Conservation (phyloP, 2,113 vertebrate species). For the Columba livia region DNA sequence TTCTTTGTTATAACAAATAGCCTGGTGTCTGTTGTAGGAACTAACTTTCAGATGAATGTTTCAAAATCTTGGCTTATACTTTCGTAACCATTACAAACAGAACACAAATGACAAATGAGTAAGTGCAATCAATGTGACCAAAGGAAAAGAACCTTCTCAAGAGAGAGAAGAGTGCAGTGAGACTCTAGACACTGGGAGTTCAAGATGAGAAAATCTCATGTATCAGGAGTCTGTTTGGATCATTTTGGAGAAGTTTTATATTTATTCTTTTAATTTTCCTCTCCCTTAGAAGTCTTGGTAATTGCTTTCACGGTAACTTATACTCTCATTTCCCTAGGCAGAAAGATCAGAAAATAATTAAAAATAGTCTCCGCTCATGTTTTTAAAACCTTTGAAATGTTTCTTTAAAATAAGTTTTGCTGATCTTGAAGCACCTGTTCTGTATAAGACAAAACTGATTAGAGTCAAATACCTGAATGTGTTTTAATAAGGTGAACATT, state of each 20-base stretch:
- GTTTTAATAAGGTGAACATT: background rate
- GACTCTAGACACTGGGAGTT: background rate
- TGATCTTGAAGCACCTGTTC: slow-evolving; percentile 16
- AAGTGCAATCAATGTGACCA: background rate
- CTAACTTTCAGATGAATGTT: background rate
- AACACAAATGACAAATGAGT: background rate
- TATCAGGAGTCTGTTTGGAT: background rate
- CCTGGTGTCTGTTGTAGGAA: background rate
- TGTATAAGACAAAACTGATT: background rate
- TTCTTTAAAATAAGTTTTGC: background rate
- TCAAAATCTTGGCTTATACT: background rate
- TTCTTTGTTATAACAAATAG: background rate
- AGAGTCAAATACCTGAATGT: background rate
- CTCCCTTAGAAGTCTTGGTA: slow-evolving; percentile 26
- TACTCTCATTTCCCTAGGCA: background rate
- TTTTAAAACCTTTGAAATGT: background rate
- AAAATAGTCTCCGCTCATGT: background rate
- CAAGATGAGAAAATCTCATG: background rate
- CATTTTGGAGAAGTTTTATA: background rate
- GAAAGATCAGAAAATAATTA: slow-evolving; percentile 23
- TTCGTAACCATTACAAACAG: background rate
- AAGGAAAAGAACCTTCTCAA: background rate
- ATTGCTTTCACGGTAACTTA: slow-evolving; percentile 26
- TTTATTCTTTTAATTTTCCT: slow-evolving; percentile 52
- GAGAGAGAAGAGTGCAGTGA: background rate